Conservation (phyloP, 2,113 vertebrate species). For the Morone chrysops region DNA sequence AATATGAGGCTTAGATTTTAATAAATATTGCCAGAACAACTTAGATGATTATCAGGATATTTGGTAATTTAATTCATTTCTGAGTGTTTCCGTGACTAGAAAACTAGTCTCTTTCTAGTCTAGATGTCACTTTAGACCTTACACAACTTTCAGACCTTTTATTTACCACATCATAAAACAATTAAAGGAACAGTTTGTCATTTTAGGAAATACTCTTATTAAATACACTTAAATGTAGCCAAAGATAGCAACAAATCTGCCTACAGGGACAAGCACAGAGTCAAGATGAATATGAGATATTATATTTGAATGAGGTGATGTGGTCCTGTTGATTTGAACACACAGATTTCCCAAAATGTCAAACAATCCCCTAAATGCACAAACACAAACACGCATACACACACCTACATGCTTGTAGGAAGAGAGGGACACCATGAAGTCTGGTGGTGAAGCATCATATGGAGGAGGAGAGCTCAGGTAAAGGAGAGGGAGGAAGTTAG, state of each 20-base stretch:
- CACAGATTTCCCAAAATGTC: background rate
- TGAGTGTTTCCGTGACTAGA: too few relatives aligned
- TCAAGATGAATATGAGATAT: background rate
- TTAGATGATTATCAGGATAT: too few relatives aligned
- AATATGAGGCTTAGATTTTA: too few relatives aligned
- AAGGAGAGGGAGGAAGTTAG: background rate
- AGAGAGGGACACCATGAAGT: background rate
- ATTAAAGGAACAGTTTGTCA: background rate
- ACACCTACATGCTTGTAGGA: background rate
- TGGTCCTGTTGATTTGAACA: background rate
- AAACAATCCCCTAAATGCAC: background rate
- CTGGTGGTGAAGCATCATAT: background rate
- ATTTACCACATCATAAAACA: background rate
- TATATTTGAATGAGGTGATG: background rate
- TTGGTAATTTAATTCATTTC: too few relatives aligned
- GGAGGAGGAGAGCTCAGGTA: slow-evolving; percentile 12
- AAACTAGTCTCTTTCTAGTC: too few relatives aligned
- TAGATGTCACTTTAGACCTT: background rate
- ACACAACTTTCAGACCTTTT: background rate
- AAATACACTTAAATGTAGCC: too few relatives aligned
- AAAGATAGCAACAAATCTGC: background rate
- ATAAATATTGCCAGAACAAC: too few relatives aligned
- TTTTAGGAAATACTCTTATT: background rate
- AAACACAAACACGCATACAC: background rate
- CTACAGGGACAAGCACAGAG: background rate